Percentiles rank a stretch among this genome's conserved stretches.
phyloP scores from a whole-genome alignment of 53 echinoderm and acorn worm species.

The Echinometra lucunter region DNA sequence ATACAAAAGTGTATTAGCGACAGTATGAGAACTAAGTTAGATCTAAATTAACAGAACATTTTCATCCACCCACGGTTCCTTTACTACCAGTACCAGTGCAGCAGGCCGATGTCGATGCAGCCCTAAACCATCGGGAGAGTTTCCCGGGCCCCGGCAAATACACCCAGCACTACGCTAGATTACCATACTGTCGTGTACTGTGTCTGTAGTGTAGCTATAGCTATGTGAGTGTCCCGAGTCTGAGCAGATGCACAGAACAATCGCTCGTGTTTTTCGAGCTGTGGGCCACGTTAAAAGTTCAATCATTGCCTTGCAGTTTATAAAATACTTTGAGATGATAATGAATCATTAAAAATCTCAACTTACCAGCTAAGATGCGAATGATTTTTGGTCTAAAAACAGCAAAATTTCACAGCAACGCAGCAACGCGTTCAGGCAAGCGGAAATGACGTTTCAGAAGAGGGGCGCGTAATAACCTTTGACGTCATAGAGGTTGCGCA shows the following conservation, averaged over 20 bases:
- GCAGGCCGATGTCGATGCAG: too few relatives aligned
- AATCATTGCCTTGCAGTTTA: background rate
- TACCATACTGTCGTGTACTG: background rate
- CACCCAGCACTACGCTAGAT: background rate
- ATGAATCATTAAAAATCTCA: background rate
- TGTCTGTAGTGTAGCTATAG: background rate
- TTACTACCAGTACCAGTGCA: too few relatives aligned
- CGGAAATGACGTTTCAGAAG: slow-evolving; percentile 27
- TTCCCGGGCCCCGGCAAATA: background rate
- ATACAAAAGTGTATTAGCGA: too few relatives aligned
- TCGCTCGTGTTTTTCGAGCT: background rate
- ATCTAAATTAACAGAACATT: too few relatives aligned
- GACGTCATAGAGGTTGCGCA: slow-evolving; percentile 36
- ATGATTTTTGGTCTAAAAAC: background rate
- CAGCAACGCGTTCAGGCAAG: background rate
- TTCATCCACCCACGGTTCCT: too few relatives aligned
- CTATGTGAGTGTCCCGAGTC: background rate
- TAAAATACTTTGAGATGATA: background rate
- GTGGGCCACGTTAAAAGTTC: background rate
- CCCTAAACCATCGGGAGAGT: background rate
- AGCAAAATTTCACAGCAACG: slow-evolving; percentile 17
- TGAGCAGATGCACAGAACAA: background rate
- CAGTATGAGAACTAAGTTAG: too few relatives aligned
- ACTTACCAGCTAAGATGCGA: background rate
- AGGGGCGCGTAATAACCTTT: slow-evolving; percentile 35